These are phyloP conservation scores for Drosophila melanosoma DNA, from an alignment of 2,888 invertebrate species.

Conservation along the genomic window DNA sequence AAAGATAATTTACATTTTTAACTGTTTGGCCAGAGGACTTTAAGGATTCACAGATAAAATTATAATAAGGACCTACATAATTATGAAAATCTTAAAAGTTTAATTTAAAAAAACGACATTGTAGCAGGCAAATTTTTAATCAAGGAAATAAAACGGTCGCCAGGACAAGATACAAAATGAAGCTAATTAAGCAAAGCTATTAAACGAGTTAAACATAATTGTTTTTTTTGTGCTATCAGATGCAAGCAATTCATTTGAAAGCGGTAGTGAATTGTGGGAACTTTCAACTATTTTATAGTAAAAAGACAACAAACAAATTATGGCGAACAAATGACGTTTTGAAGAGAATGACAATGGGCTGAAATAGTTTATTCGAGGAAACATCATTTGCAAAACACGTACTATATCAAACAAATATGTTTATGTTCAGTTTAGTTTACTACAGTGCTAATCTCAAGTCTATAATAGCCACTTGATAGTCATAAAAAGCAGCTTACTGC, in stretches of 20 bases:
- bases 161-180: not conserved
- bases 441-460: not conserved
- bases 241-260: not conserved
- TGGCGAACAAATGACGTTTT: not conserved
- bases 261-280: not conserved
- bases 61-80: not conserved
- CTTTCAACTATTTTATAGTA: not conserved
- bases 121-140: not conserved
- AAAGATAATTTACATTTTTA: not conserved
- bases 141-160: not conserved
- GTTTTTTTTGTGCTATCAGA: not conserved
- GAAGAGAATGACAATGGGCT: no score
- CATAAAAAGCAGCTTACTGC: slow-evolving; percentile 20
- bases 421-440: not conserved
- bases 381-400: not conserved
- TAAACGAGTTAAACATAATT: not conserved
- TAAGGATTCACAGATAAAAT: not conserved
- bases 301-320: not conserved
- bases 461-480: slow-evolving; percentile 3
- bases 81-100: not conserved
- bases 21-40: not conserved
- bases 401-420: not conserved
- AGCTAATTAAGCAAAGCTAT: not conserved
- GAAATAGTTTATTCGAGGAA: not conserved
- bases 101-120: not conserved